Conservation (phyloP, 2,888 invertebrate species). For the Drosophila parthenogenetica region DNA sequence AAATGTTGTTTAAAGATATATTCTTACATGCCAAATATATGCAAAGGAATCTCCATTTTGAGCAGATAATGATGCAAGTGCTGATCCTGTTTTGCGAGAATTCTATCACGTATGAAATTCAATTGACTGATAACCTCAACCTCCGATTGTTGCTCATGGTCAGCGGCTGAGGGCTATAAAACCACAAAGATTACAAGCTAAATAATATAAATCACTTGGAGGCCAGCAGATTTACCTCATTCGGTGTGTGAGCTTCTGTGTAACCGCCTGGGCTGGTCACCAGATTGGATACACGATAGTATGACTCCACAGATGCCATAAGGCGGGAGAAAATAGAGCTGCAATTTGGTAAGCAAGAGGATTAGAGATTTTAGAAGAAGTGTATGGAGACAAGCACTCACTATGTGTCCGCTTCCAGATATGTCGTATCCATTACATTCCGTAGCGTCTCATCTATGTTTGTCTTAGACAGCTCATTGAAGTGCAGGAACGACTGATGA, state of each 20-base stretch:
- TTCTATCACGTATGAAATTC: conserved; percentile 87
- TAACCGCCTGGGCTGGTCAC: conserved; percentile 74
- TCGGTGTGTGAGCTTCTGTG: conserved; percentile 23
- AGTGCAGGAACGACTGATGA: conserved; percentile 89
- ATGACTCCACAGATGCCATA: conserved; percentile 88
- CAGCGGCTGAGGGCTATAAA: conserved; percentile 41
- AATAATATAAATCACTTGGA: not conserved
- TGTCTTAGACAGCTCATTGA: conserved; percentile 85
- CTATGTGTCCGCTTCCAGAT: conserved; percentile 93
- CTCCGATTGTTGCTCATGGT: conserved; percentile 76
- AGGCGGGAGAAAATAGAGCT: conserved; percentile 88
- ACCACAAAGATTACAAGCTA: conserved; percentile 1
- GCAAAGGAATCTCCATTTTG: conserved; percentile 91
- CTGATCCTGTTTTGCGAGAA: conserved; percentile 88
- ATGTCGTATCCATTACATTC: conserved; percentile 88
- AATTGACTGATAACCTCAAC: conserved; percentile 88
- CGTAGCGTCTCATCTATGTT: conserved; percentile 86
- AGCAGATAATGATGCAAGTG: conserved; percentile 89
- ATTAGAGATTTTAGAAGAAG: not conserved
- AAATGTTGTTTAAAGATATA: not conserved
- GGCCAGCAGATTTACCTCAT: conserved; percentile 45
- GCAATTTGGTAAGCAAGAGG: conserved; percentile 11
- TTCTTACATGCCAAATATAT: conserved; percentile 93
- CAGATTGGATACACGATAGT: conserved; percentile 88
- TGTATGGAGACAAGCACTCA: conserved; percentile 85